These are phyloP conservation scores for Zhuqinia jingwanae DNA, from an alignment of 2,888 invertebrate species.

Conservation along the genomic window DNA sequence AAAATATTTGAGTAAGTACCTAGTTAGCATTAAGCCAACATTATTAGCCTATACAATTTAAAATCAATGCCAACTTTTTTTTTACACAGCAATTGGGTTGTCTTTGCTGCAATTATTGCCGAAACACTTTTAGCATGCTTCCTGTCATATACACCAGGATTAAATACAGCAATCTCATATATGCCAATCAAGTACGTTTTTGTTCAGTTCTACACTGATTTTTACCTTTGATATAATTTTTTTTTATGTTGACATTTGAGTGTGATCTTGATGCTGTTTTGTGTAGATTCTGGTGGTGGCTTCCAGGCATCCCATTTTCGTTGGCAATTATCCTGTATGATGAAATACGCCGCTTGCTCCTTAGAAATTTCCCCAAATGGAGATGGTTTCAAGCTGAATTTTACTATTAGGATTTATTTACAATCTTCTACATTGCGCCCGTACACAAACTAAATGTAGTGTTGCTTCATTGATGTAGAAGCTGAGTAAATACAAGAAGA, in stretches of 20 bases:
- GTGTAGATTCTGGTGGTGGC: conserved; percentile 82
- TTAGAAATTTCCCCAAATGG: conserved; percentile 81
- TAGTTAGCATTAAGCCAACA: too few species aligned
- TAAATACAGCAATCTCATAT: conserved; percentile 80
- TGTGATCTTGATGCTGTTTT: too few species aligned
- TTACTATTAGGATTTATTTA: conserved; percentile 74
- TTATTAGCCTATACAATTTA: too few species aligned
- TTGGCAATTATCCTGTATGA: conserved; percentile 83
- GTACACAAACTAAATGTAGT: too few species aligned
- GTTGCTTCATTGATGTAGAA: too few species aligned
- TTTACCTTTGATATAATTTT: too few species aligned
- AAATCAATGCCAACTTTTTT: conserved; percentile 1
- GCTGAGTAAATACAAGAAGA: too few species aligned
- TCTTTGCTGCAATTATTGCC: conserved; percentile 75
- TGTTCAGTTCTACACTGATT: too few species aligned
- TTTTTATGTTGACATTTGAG: too few species aligned
- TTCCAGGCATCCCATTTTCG: conserved; percentile 83
- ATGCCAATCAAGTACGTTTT: conserved; percentile 75
- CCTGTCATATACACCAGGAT: conserved; percentile 82
- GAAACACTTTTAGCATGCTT: conserved; percentile 81
- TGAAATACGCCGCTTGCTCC: conserved; percentile 82
- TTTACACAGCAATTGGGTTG: conserved; percentile 73
- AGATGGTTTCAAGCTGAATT: conserved; percentile 77
- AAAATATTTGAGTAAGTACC: conserved; percentile 92
- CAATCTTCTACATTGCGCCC: too few species aligned